These are phyloP conservation scores for Brachionus rubens DNA, from an alignment of 1,140 invertebrate genomes.

Conservation along the genomic window DNA sequence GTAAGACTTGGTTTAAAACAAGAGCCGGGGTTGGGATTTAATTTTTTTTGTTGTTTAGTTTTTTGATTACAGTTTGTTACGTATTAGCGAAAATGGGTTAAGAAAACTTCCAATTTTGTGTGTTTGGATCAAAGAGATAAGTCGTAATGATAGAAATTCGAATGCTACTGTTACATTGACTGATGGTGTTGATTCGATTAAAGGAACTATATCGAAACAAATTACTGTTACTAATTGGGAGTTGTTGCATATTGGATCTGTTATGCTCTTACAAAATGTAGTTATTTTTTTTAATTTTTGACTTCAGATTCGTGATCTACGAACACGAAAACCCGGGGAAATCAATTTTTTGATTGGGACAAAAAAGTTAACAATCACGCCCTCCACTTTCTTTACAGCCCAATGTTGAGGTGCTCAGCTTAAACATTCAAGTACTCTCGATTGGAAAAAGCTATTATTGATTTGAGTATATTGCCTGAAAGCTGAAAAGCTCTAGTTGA, in stretches of 20 bases:
- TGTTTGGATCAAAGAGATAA: constrained; percentile 41
- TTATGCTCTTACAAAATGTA: constrained; percentile 39
- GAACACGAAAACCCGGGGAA: no score
- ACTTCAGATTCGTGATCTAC: no score
- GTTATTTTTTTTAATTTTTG: background rate
- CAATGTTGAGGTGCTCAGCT: no score
- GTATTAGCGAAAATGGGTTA: background rate
- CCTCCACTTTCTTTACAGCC: no score
- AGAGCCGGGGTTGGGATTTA: background rate
- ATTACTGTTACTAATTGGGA: constrained; percentile 14
- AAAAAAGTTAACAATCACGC: no score
- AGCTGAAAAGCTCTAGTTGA: no score
- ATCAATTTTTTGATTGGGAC: no score
- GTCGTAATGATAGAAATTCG: constrained; percentile 24
- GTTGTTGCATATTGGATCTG: background rate
- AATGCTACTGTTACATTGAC: constrained; percentile 27
- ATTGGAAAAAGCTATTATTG: no score
- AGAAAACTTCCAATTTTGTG: constrained; percentile 34
- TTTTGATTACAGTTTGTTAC: constrained; percentile 33
- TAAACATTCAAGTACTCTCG: no score
- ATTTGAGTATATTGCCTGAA: no score
- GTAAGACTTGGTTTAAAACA: background rate
- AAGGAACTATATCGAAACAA: constrained; percentile 43
- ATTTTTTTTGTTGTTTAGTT: background rate
- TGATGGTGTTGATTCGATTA: constrained; percentile 8